Evolutionary conservation across 1,140 invertebrate genomes (phyloP).

Genomic region (Diorhabda carinulata): DNA sequence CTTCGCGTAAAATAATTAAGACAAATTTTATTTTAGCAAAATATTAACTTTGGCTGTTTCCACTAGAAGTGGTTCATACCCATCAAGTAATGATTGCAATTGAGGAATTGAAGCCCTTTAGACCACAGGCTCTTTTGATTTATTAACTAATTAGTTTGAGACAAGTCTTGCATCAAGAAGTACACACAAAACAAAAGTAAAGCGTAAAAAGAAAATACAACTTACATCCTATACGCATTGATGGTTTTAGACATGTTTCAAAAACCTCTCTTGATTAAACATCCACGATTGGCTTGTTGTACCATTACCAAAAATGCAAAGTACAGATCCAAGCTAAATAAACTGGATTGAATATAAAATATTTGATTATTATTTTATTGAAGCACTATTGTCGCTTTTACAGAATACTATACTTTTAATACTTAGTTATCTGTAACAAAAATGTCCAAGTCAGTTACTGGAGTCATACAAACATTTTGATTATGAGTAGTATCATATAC

Average conservation of each 20-base stretch:
- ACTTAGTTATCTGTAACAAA: neutral
- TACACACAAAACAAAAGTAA: slow-evolving; percentile 26
- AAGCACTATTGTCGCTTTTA: slow-evolving; percentile 1
- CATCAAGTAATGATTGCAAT: too few relatives aligned
- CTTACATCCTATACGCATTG: slow-evolving; percentile 65
- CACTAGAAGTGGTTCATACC: too few relatives aligned
- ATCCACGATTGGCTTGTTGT: slow-evolving; percentile 16
- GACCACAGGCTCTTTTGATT: too few relatives aligned
- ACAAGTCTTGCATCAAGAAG: neutral
- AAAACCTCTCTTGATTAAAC: slow-evolving; percentile 20
- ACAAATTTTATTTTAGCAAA: too few relatives aligned
- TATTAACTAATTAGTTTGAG: too few relatives aligned
- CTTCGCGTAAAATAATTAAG: too few relatives aligned
- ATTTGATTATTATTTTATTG: neutral
- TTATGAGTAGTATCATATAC: too few relatives aligned
- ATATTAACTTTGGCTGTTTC: too few relatives aligned
- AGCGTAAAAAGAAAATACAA: slow-evolving; percentile 36
- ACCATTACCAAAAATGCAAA: slow-evolving; percentile 25
- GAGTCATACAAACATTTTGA: neutral
- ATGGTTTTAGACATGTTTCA: slow-evolving; percentile 59
- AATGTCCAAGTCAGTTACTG: neutral
- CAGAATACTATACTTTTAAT: neutral
- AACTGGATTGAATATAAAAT: neutral
- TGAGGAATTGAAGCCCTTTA: too few relatives aligned
- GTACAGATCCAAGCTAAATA: slow-evolving; percentile 1